Conservation (phyloP, 2,888 invertebrate species). For the Stenurella melanura region DNA sequence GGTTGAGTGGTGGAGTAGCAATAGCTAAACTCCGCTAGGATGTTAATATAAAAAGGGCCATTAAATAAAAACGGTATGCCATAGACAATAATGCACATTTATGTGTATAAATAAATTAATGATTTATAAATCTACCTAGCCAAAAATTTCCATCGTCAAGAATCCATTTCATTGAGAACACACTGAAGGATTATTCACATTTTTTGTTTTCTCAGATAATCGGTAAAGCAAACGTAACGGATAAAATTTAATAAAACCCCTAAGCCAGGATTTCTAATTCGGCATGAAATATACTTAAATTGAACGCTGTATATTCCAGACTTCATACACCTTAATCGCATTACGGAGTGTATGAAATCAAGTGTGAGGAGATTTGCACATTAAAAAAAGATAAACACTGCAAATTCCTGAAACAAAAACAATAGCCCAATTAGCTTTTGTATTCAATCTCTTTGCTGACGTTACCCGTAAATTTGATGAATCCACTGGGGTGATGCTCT, state of each 20-base stretch:
- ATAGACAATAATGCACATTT: no score
- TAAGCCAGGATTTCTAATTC: not conserved
- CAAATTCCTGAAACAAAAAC: conserved; percentile 53
- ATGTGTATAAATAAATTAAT: no score
- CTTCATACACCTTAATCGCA: conserved; percentile 21
- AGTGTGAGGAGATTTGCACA: conserved; percentile 47
- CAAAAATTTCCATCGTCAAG: no score
- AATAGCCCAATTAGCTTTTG: conserved; percentile 62
- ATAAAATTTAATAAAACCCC: not conserved
- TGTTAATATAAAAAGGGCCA: no score
- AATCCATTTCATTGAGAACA: no score
- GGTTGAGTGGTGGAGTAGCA: no score
- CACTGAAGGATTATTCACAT: no score
- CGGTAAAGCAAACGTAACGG: no score
- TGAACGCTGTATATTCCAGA: not conserved
- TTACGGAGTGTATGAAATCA: conserved; percentile 49
- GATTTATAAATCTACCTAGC: no score
- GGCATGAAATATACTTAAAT: conserved; percentile 3
- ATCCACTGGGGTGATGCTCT: conserved; percentile 57
- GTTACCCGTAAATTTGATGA: conserved; percentile 57
- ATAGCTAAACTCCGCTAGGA: no score
- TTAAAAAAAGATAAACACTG: conserved; percentile 48
- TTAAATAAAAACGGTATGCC: no score
- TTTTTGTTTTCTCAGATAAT: no score
- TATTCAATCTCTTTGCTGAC: conserved; percentile 50